Evolutionary conservation across 2,888 invertebrate species (phyloP), one percentile per base, ranked within the genome.

Genomic region (Agonopterix heracliana): DNA sequence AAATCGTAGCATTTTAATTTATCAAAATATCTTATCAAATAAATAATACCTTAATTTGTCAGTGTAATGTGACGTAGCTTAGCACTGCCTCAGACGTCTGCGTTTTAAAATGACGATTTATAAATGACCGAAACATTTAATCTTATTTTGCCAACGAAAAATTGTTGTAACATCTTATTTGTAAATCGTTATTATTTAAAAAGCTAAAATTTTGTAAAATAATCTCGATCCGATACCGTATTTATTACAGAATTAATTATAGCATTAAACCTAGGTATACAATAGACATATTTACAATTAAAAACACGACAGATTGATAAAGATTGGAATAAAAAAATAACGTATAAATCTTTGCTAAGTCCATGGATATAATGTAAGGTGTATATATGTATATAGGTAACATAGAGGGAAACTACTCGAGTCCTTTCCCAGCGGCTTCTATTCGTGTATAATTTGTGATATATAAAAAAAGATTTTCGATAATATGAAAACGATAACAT

Each of bases 341-440:
- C 56, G 56, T 54, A 67, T 62, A 68, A 61, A 62, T 59, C 56
- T 63, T 62, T 59, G 62, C 65, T 65, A 71, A 71, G 71, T 78
- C 74, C 73, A 68, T 71, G 66, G 64, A 60, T 64, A 62, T 50
- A 12, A 13, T 11, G 45, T 45, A 63, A 69, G 64, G 63, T 85
- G 84, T 85, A 85, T 61, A 87, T 84, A 83, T 84, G 83, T 86
- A 81, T 66, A 82, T 81, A 81, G 60, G 54, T 46, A 56, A 63
- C 64, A 71, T 68, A 70, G 61, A 68, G 63, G 67, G 63, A 53
- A 58, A 61, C 56, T 59, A 62, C 60, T 63, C 60, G 63, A 62
- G 73, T 71, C 74, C 76, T 76, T 75, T 77, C 72, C 74, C 64
- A 66, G 72, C 66, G 66, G 74, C 77, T 78, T 75, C 59, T 72